Evolutionary conservation across 2,888 invertebrate species (phyloP), one percentile per base, ranked within the genome.

Genomic region (Psylliodes chrysocephalus): DNA sequence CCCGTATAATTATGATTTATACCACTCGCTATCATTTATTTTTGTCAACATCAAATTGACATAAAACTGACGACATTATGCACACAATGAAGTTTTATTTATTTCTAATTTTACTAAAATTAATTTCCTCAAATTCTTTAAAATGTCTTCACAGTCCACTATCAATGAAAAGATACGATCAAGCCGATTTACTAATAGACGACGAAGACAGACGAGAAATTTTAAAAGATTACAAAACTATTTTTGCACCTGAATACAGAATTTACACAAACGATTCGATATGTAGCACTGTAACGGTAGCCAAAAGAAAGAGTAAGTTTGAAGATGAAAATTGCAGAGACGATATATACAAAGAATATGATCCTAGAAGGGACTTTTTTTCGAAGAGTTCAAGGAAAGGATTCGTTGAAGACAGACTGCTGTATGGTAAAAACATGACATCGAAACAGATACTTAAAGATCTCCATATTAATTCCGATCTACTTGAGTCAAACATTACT

Each of bases 181-280:
- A 71, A 55, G 66, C 67, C 18, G 75, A 77, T 69, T 66, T 73
- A 18, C 54, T 74, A 38, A 57, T 74, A 33, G 72, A 75, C 40
- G 73, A 76, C 14, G 75, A 77, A 59, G 74, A 73, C 35, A 71
- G 69, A 49, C 63, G 72, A 40, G 74, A 75, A 15, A 69, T 75
- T 33, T 62, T 77, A 15, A 69, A 66, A 63, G 74, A 73, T 49
- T 64, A 67, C 46, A 75, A 75, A 68, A 76, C 76, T 1, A 68
- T 75, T 7, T 77, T 71, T 44, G 71, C 66, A 6, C 75, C 74
- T 1, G 75, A 75, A 63, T 66, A 67, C 47, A 56, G 69, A 60
- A 46, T 64, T 12, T 69, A 67, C 15, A 42, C 53, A 1, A 69
- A 69, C 28, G 67, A 56, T 33, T 56, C 63, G 1, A 15, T 63